Base-by-base conservation (phyloP, 1,140 invertebrate genomes). In the Aphidius ervi region DNA sequence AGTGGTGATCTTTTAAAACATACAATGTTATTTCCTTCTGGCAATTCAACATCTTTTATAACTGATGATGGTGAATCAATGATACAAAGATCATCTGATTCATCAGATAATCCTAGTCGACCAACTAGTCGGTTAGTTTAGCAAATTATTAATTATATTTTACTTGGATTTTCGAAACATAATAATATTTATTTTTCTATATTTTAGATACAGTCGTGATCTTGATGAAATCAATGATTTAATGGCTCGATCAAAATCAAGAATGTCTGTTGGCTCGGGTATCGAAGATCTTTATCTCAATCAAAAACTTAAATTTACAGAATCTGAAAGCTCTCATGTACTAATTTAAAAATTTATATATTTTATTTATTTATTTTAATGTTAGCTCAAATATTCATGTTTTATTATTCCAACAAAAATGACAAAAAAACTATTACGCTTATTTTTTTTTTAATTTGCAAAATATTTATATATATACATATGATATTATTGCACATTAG, bases 1-100 rank as follows among this genome's bases (percentile, higher is more conserved):
- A 87, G 85, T 67, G 85, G 84, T 47, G 87, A 90, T 68, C 86
- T 89, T 71, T 82, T 90, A 54, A 87, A 86, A 66, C 84, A 85
- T 46, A 85, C 87, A 55, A 84, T 87, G 59, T 80, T 88, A 46
- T 84, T 87, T 65, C 84, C 85, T 42, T 83, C 85, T 67, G 80
- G 75, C 61, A 78, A 75, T 59, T 68, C 73, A 46, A 67, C 74
- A 39, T 79, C 71, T 46, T 74, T 78, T 58, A 77, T 72, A 63
- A 67, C 70, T 39, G 77, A 80, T 58, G 80, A 82, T 69, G 75
- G 72, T 65, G 80, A 81, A 61, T 77, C 74, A 39, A 56, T 76
- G 59, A 69, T 76, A 62, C 82, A 78, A 71, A 75, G 76, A 64
- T 74, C 75, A 39, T 75, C 73, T 16, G 77, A 78, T 59, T 74